phyloP scores from a whole-genome alignment of 2,888 invertebrate species.

The Oscheius sp. region DNA sequence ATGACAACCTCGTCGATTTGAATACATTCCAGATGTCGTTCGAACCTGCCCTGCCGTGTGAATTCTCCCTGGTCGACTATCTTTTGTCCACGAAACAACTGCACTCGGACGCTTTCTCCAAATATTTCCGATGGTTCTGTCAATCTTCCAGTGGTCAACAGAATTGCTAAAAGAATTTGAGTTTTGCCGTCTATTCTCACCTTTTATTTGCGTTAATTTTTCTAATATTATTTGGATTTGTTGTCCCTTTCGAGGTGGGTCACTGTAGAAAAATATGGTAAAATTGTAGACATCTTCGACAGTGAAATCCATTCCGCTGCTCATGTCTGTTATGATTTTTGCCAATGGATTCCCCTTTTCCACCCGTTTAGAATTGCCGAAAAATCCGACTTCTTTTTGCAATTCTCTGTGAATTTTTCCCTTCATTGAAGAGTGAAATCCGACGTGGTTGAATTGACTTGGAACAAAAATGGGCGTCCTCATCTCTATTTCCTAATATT shows the following conservation, averaged over 20 bases:
- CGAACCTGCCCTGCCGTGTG: not conserved
- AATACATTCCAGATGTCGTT: not conserved
- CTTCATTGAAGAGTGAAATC: not conserved
- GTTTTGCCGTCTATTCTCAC: not conserved
- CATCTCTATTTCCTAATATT: too few species aligned
- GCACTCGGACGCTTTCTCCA: not conserved
- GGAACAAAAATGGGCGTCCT: not conserved
- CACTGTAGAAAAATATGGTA: not conserved
- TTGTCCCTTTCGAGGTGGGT: not conserved
- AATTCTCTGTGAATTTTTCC: not conserved
- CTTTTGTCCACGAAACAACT: not conserved
- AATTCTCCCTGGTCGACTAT: not conserved
- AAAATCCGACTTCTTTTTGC: not conserved
- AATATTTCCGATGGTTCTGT: not conserved
- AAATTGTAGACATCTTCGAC: not conserved
- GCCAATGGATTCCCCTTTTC: not conserved
- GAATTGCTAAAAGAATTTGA: not conserved
- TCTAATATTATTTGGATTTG: not conserved
- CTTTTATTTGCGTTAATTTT: not conserved
- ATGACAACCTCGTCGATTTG: not conserved
- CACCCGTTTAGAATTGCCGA: not conserved
- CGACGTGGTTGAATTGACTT: conserved; percentile 1
- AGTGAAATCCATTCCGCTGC: not conserved
- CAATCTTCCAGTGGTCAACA: not conserved
- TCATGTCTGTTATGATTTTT: not conserved